These are phyloP conservation scores for Hoplodrina blanda DNA, from an alignment of 2,888 invertebrate species.

Conservation along the genomic window DNA sequence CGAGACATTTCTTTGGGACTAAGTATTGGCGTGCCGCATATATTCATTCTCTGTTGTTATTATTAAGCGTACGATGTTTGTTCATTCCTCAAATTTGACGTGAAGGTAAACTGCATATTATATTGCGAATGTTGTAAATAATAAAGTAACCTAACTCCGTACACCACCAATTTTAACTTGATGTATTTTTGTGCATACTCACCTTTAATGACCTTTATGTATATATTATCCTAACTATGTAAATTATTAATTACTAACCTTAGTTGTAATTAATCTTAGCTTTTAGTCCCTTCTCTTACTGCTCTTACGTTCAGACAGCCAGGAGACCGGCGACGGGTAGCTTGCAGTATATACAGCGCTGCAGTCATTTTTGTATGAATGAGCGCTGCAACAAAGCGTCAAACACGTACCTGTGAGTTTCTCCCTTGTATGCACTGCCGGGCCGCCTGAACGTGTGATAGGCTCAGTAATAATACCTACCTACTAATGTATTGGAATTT, in stretches of 20 bases:
- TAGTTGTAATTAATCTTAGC: background rate
- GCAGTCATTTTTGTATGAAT: background rate
- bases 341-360: background rate
- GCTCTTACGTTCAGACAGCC: background rate
- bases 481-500: background rate
- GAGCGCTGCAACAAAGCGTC: background rate
- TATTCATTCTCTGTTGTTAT: slow-evolving; percentile 8
- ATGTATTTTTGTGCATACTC: background rate
- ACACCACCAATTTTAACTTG: background rate
- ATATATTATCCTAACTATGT: background rate
- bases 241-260: background rate
- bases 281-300: background rate
- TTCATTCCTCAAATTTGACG: slow-evolving; percentile 8
- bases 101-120: slow-evolving; percentile 26
- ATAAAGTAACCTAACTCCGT: background rate
- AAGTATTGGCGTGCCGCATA: slow-evolving; percentile 1
- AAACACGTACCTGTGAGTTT: background rate
- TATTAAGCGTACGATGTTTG: slow-evolving; percentile 6
- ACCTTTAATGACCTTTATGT: background rate
- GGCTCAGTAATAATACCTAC: background rate
- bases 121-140: slow-evolving; percentile 21
- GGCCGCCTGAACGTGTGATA: background rate
- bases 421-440: background rate
- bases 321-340: background rate
- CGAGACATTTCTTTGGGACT: slow-evolving; percentile 4